Conservation (phyloP, 1,140 invertebrate species). For the Leguminivora glycinivorella region DNA sequence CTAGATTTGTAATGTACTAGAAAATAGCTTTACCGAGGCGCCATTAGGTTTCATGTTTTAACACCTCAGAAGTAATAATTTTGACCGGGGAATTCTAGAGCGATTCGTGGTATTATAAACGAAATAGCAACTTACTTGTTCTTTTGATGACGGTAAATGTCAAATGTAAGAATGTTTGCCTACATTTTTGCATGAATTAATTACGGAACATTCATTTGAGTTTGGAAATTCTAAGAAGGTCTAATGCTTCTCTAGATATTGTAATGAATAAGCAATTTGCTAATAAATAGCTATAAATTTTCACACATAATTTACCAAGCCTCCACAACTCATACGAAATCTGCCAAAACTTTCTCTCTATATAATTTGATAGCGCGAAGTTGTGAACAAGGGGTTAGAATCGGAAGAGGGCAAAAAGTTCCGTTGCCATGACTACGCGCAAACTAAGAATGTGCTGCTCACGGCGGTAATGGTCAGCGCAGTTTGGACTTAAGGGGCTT, state of each 20-base stretch:
- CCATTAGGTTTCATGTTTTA: background rate
- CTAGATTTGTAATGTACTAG: background rate
- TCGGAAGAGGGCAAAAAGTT: constrained; percentile 49
- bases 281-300: constrained; percentile 26
- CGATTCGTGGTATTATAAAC: no score
- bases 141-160: no score
- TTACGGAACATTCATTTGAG: no score
- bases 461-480: constrained; percentile 35
- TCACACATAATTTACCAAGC: constrained; percentile 24
- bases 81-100: no score
- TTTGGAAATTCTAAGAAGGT: no score
- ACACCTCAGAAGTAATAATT: no score
- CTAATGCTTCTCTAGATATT: background rate
- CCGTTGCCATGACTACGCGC: constrained; percentile 50
- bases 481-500: background rate
- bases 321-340: constrained; percentile 12
- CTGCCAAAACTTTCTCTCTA: constrained; percentile 36
- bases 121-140: no score
- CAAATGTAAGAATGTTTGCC: no score
- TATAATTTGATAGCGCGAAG: constrained; percentile 55
- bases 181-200: no score
- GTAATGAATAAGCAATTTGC: constrained; percentile 14
- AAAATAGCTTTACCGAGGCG: background rate
- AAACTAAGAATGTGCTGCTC: constrained; percentile 50
- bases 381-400: constrained; percentile 46